Evolutionary conservation across 1,140 invertebrate genomes (phyloP).

Genomic region (Atta cephalotes): DNA sequence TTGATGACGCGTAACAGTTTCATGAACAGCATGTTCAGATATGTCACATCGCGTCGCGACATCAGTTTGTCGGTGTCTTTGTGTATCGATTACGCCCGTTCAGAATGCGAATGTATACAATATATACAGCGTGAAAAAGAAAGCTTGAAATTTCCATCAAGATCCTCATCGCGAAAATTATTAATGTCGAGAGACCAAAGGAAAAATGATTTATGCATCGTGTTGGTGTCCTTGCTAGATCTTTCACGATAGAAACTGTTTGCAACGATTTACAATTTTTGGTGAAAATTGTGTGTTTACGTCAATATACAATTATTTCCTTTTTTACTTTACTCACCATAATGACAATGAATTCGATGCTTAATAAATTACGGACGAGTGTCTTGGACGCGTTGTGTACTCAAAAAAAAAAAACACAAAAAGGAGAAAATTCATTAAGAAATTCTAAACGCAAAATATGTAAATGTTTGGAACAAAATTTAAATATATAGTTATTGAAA

Average conservation of each 20-base stretch:
- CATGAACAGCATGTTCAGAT: not conserved
- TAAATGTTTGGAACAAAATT: not conserved
- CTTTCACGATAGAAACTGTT: not conserved
- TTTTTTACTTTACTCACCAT: constrained; percentile 71
- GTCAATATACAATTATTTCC: constrained; percentile 20
- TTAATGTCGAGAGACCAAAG: not conserved
- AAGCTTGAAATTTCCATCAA: constrained; percentile 2
- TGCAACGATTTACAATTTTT: constrained; percentile 2
- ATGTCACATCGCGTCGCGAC: constrained; percentile 15
- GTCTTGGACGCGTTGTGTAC: constrained; percentile 59
- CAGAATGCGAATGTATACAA: constrained; percentile 30
- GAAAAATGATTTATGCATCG: not conserved
- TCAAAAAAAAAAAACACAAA: constrained; percentile 68
- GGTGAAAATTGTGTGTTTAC: constrained; percentile 5
- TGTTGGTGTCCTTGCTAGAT: not conserved
- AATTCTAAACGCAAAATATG: not conserved
- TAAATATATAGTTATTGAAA: not conserved
- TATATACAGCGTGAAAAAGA: not conserved
- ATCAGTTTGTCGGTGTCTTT: constrained; percentile 43
- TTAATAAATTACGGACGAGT: constrained; percentile 59
- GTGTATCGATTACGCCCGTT: constrained; percentile 67
- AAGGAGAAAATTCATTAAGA: constrained; percentile 27
- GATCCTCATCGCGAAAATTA: too few relatives aligned
- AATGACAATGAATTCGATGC: constrained; percentile 57
- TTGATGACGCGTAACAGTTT: constrained; percentile 3